Base-by-base conservation (phyloP, 2,797 vertebrate species). In the Streptopelia turtur region DNA sequence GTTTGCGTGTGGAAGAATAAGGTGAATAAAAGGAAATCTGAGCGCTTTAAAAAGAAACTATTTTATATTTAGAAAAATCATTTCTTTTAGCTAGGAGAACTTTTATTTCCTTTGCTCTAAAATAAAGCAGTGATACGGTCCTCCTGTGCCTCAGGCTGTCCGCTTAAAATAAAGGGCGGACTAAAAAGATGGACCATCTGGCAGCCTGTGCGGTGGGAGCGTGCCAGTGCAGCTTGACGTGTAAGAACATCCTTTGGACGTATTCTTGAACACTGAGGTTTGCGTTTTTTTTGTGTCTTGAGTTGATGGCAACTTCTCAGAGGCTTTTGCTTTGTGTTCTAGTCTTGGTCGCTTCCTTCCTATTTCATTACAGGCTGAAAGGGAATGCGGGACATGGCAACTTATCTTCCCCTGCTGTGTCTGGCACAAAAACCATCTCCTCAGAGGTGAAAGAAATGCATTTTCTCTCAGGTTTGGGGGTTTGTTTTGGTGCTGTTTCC, bases 91-190 rank as follows among this genome's bases (percentile, higher is more conserved):
- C 65, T 61, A 35, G 55, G 15, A 70, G 37, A 65, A 28, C 35
- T 90, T 91, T 14, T 31, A 7, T 78, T 91, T 86, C 57, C 50
- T 43, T 37, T 69, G 37, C 47, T 90, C n/a, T 84, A 56, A 79
- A 94, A 57, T 49, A 11, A 76, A 89, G 63, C 60, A 63, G 15
- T 20, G 57, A 47, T 61, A 52, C 0, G 17, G 70, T 79, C 74
- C 60, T 76, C 60, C 89, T 89, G 77, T 92, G 94, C 83, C 88
- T 92, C 86, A 84, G 93, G 74, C 88, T 95, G 80, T 79, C 59
- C 1, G 2, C 74, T 66, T 79, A 79, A 91, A 92, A 87, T 61
- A 93, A 86, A 88, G 47, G 64, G 66, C 68, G 53, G 69, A 85
- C 88, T 89, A 9, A 57, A 63, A 79, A 45, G 49, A 76, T 16